Evolutionary conservation across 2,888 invertebrate species (phyloP), one percentile per base, ranked within the genome.

Genomic region (Lithosia quadra): DNA sequence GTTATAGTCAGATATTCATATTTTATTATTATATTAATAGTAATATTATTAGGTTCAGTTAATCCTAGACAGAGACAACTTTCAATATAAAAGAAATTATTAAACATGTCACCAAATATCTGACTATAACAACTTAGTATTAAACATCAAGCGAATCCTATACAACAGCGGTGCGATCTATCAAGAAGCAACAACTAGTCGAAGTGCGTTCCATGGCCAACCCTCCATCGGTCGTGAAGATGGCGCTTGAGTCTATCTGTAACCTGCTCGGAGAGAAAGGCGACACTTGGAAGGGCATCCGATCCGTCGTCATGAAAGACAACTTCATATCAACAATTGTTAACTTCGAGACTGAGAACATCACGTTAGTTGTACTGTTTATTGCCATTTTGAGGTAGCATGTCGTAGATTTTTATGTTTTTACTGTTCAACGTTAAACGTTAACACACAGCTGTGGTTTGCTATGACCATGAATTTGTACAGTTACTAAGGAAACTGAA

Each of bases 151-250:
- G 88, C 71, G 75, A 76, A 83, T 82, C 75, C 75, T 75, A 85
- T 85, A 81, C 82, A 82, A 90, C 93, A 97, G 98, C 99, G 89
- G 99, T 99, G 89, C 98, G 98, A 92, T 98, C 98, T 80, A 99
- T 99, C 95, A 98, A 98, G 96, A 99, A 99, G 93, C 98, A 98
- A 92, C 98, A 99, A 92, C 96, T 99, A 87, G 98, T 99, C 73
- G 99, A 99, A 92, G 98, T 99, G 80, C 96, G 98, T 75, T 98
- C 99, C 36, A 98, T 99, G 98, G 98, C 98, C 75, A 98, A 98
- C 95, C 99, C 99, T 70, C 99, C 99, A 64, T 97, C 97, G 66
- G 96, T 97, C 77, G 99, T 99, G 78, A 99, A 99, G 92, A 96
- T 99, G 96, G 98, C 99, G 78, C 96, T 99, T 84, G 99, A 99